These are phyloP conservation scores for Acronicta aceris DNA, from an alignment of 2,888 invertebrate genomes.

Conservation along the genomic window DNA sequence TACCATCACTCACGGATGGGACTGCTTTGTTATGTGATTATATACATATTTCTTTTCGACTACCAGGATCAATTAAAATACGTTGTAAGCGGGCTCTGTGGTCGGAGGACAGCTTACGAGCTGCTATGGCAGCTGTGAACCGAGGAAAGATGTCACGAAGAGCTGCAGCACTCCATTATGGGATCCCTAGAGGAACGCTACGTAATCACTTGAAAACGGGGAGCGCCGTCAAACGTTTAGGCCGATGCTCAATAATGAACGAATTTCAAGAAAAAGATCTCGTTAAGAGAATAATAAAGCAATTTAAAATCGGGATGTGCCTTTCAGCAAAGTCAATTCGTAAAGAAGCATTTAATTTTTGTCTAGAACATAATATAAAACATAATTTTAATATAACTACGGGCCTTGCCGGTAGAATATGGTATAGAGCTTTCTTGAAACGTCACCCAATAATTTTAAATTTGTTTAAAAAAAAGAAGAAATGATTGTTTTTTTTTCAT, in stretches of 20 bases:
- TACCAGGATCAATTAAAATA: neutral
- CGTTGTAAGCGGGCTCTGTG: constrained; percentile 1
- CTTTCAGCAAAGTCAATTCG: neutral
- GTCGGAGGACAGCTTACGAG: constrained; percentile 18
- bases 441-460: neutral
- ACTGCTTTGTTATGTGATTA: too few relatives aligned
- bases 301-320: neutral
- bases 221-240: constrained; percentile 8
- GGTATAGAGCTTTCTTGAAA: constrained; percentile 9
- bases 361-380: constrained; percentile 13
- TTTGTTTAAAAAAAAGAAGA: neutral
- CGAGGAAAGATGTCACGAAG: neutral
- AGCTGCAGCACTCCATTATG: constrained; percentile 7
- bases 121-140: constrained; percentile 20
- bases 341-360: constrained; percentile 13
- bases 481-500: too few relatives aligned
- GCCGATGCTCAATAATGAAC: neutral
- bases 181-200: constrained; percentile 18
- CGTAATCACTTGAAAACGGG: constrained; percentile 12
- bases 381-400: constrained; percentile 10
- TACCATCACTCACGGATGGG: too few relatives aligned
- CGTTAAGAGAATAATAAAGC: neutral
- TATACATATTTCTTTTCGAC: neutral
- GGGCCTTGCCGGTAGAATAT: constrained; percentile 12
- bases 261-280: constrained; percentile 14